A percentile compares a stretch with the other conserved stretches of the same genome.
phyloP scores from a whole-genome alignment of 2,888 invertebrate genomes.

The Drosophila gaucha region DNA sequence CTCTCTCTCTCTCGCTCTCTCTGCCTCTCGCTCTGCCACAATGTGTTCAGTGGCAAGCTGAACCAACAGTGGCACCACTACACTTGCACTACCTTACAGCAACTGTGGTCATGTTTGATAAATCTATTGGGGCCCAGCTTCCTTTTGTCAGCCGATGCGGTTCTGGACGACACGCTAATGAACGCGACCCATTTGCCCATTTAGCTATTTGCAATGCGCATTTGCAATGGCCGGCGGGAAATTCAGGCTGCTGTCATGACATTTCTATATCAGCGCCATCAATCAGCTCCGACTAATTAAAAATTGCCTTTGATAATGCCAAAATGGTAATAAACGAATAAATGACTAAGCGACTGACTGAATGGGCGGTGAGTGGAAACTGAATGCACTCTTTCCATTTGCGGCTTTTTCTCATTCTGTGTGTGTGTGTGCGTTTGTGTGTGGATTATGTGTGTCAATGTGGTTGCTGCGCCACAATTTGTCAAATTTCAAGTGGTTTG shows the following conservation, averaged over 20 bases:
- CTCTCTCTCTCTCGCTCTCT: too few relatives aligned
- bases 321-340: slow-evolving; percentile 53
- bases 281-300: slow-evolving; percentile 68
- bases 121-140: slow-evolving; percentile 71
- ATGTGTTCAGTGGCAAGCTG: slow-evolving; percentile 74
- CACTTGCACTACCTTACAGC: slow-evolving; percentile 52
- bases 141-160: slow-evolving; percentile 62
- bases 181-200: slow-evolving; percentile 53
- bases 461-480: slow-evolving; percentile 62
- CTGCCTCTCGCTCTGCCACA: too few relatives aligned
- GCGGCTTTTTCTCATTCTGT: background rate
- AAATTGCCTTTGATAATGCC: slow-evolving; percentile 73
- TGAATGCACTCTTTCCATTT: slow-evolving; percentile 39
- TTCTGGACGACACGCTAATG: slow-evolving; percentile 53
- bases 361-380: background rate
- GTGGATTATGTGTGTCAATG: slow-evolving; percentile 52
- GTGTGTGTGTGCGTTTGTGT: slow-evolving; percentile 5
- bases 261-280: slow-evolving; percentile 73
- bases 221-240: slow-evolving; percentile 41
- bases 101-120: slow-evolving; percentile 73
- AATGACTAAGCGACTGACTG: slow-evolving; percentile 1
- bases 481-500: slow-evolving; percentile 74
- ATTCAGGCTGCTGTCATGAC: slow-evolving; percentile 71
- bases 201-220: slow-evolving; percentile 38
- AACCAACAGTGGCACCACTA: background rate